These are phyloP conservation scores for Rhipidura dahli DNA, from an alignment of 2,113 vertebrate species.

Conservation along the genomic window DNA sequence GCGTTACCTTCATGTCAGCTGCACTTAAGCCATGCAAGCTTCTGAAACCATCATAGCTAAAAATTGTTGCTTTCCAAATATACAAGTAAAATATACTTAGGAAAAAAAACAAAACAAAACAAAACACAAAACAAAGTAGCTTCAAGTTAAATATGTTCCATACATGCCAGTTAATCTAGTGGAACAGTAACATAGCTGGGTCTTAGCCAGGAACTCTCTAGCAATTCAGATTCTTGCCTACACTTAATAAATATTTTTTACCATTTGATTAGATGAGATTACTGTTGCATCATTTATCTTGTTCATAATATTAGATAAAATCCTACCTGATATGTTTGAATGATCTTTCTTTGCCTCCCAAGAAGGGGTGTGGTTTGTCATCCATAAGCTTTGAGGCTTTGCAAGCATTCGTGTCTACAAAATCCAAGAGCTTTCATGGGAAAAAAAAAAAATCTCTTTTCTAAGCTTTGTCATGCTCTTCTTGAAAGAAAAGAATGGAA, in stretches of 20 bases:
- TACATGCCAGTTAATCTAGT: background rate
- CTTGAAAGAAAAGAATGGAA: background rate
- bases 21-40: background rate
- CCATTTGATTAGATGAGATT: background rate
- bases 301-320: background rate
- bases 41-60: background rate
- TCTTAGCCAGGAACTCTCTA: background rate
- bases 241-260: background rate
- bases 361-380: background rate
- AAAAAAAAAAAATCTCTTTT: background rate
- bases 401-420: background rate
- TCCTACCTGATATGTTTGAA: background rate
- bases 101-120: background rate
- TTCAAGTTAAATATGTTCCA: background rate
- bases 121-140: background rate
- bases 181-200: background rate
- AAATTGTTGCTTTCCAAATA: slow-evolving; percentile 23
- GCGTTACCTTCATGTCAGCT: background rate
- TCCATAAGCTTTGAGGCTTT: background rate
- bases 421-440: background rate
- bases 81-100: background rate
- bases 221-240: background rate
- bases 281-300: background rate
- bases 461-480: background rate
- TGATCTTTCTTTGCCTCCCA: background rate